phyloP scores from a whole-genome alignment of 1,140 invertebrate species.

The Anastrepha obliqua region DNA sequence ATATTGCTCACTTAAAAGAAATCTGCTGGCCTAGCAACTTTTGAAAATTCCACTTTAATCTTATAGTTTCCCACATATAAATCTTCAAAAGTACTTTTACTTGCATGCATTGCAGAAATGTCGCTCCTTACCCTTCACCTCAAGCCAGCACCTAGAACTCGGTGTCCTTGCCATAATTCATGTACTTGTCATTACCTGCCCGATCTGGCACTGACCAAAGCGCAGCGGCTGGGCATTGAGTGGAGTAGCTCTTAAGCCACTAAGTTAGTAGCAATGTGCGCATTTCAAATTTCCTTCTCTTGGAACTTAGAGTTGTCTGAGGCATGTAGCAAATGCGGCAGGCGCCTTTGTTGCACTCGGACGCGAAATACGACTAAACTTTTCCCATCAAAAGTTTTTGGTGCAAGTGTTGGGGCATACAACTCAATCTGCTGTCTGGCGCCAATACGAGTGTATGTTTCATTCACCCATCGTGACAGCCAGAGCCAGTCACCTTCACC shows the following conservation, averaged over 20 bases:
- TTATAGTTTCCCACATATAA: slow-evolving; percentile 33
- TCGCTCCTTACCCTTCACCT: not conserved
- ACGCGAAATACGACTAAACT: not conserved
- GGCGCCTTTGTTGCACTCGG: not conserved
- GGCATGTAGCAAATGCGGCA: not conserved
- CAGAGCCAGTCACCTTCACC: not conserved
- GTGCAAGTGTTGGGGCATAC: not conserved
- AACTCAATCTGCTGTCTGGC: not conserved
- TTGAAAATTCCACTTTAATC: slow-evolving; percentile 26
- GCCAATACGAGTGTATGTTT: not conserved
- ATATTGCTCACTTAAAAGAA: not conserved
- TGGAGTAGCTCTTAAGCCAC: not conserved
- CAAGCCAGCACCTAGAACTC: not conserved
- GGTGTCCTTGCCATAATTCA: not conserved
- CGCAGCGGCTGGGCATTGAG: not conserved
- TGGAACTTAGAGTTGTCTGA: not conserved
- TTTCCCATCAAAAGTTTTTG: slow-evolving; percentile 49
- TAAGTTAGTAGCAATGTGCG: not conserved
- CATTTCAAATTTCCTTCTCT: not conserved
- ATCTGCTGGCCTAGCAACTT: not conserved
- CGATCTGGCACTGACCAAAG: not conserved
- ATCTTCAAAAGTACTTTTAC: slow-evolving; percentile 20
- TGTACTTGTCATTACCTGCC: not conserved
- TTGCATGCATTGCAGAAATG: not conserved
- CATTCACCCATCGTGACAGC: not conserved